Evolutionary conservation across 2,113 vertebrate genomes (phyloP).

Genomic region (Nipponia nippon): DNA sequence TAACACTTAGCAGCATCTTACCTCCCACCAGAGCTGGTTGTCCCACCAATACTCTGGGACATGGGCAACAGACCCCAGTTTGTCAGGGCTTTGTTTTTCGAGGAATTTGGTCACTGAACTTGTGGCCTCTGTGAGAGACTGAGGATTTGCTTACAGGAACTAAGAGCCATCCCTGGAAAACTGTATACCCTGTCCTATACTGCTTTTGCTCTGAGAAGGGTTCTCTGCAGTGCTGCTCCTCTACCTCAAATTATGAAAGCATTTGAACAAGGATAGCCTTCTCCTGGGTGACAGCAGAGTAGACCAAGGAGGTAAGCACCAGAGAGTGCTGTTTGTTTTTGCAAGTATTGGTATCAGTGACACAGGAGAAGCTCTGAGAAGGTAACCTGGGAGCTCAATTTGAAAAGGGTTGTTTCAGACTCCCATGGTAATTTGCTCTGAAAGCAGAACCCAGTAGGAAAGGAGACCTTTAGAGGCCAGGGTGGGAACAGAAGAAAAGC

Average conservation of each 20-base stretch:
- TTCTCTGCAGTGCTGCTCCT: background rate
- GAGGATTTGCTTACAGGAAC: background rate
- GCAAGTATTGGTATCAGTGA: background rate
- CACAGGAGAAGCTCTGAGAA: background rate
- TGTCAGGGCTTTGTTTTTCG: background rate
- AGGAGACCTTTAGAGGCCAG: background rate
- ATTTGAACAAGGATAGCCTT: background rate
- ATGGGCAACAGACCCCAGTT: background rate
- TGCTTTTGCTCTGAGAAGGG: background rate
- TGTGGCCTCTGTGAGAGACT: rapidly evolving
- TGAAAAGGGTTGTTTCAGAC: background rate
- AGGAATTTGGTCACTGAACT: background rate
- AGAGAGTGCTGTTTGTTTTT: background rate
- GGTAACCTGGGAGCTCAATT: background rate
- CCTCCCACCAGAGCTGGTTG: background rate
- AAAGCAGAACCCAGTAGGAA: background rate
- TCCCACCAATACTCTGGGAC: background rate
- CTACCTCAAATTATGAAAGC: background rate
- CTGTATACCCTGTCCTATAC: background rate
- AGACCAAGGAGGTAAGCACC: background rate
- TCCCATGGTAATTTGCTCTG: background rate
- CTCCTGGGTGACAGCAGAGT: background rate
- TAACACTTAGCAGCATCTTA: rapidly evolving
- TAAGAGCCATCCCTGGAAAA: background rate
- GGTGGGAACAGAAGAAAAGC: background rate